Base-by-base conservation (phyloP, 2,113 vertebrate genomes). In the Embiotoca jacksoni region DNA sequence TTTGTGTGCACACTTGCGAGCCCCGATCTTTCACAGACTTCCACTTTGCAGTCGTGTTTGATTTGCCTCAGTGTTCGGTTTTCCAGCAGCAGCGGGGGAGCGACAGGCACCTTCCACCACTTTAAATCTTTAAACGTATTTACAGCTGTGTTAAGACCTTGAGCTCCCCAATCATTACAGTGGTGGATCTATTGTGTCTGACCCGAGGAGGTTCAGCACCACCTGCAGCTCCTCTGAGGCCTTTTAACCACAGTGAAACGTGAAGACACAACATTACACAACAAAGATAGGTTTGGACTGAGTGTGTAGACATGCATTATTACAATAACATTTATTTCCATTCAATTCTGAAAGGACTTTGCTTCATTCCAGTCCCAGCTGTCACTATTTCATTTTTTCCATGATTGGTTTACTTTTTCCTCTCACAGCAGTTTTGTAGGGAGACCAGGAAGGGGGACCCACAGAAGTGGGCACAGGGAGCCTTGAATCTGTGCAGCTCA, bases 91-190 rank as follows among this genome's bases (percentile, higher is more conserved):
- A 36, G 49, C 65, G n/a, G 31, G 37, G 56, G 33, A 58, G 77
- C 44, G 7, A 32, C 65, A 75, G 37, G 50, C 75, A 73, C 80
- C 81, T 81, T 76, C 49, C 33, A 35, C 14, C 9, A 0, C 68
- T 86, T 61, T n/a, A 44, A 77, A 53, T 41, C 62, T 54, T 31
- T 6, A 50, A 73, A 77, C 37, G n/a, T 72, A 70, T 55, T 70
- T 70, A 79, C 66, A 63, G 61, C 71, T 62, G 56, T 81, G 73
- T 69, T 64, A 52, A 74, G 63, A 73, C 61, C 53, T 54, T 44
- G n/a, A 59, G n/a, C 10, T 5, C 11, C 2, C 14, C n/a, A 49
- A 11, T 41, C 5, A 7, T 61, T 57, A 56, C 31, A 73, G 65
- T 23, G 32, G 15, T 66, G 54, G 16, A 13, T 71, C 36, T 50